These are phyloP conservation scores for Leucozona laternaria DNA, from an alignment of 2,888 invertebrate species.

Conservation along the genomic window DNA sequence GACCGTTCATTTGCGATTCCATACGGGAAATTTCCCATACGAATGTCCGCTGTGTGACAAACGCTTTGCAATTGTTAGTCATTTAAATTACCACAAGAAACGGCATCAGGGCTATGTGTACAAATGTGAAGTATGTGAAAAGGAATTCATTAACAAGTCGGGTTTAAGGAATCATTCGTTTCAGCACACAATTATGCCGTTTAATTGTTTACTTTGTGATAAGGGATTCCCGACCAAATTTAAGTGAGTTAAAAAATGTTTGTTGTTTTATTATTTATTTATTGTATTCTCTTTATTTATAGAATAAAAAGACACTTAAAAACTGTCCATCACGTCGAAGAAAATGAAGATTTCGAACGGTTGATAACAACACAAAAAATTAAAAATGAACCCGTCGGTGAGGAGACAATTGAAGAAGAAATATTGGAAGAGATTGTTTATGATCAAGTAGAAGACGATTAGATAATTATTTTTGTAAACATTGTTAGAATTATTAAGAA, in stretches of 20 bases:
- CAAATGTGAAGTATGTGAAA: slow-evolving; percentile 72
- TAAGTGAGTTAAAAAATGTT: slow-evolving; percentile 64
- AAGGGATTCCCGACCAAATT: slow-evolving; percentile 77
- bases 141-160: slow-evolving; percentile 76
- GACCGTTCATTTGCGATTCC: slow-evolving; percentile 76
- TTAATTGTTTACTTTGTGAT: slow-evolving; percentile 70
- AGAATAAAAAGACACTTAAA: slow-evolving; percentile 68
- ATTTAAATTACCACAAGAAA: slow-evolving; percentile 76
- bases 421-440: slow-evolving; percentile 30
- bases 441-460: slow-evolving; percentile 9
- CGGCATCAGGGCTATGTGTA: slow-evolving; percentile 75
- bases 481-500: not conserved
- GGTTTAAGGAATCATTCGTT: slow-evolving; percentile 76
- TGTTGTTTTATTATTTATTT: not conserved
- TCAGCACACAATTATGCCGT: slow-evolving; percentile 76
- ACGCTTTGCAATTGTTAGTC: slow-evolving; percentile 76
- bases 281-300: not conserved
- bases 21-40: slow-evolving; percentile 77
- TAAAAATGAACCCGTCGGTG: slow-evolving; percentile 27
- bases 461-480: slow-evolving; percentile 6
- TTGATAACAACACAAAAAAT: slow-evolving; percentile 52
- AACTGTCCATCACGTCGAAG: slow-evolving; percentile 64
- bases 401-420: slow-evolving; percentile 40
- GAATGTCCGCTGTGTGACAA: slow-evolving; percentile 73
- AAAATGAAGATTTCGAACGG: slow-evolving; percentile 44